These are phyloP conservation scores for Subanguina moxae DNA, from an alignment of 1,140 invertebrate genomes.

Conservation along the genomic window DNA sequence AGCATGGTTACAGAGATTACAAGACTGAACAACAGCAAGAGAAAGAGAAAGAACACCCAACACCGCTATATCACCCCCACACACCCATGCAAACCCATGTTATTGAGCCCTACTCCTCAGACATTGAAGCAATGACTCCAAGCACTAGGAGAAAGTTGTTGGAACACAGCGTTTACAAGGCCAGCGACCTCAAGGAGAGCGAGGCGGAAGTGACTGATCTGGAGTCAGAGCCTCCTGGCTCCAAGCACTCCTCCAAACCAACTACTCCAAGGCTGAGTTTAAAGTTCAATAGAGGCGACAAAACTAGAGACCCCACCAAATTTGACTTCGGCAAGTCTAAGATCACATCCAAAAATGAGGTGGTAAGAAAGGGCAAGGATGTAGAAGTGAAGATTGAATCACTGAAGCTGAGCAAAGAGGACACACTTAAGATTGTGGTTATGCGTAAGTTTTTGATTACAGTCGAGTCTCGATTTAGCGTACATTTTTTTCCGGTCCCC, in stretches of 20 bases:
- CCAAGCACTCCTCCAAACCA: constrained; percentile 39
- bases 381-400: constrained; percentile 57
- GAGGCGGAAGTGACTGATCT: constrained; percentile 24
- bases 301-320: background rate
- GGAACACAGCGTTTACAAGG: constrained; percentile 41
- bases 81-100: constrained; percentile 23
- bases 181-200: constrained; percentile 26
- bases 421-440: constrained; percentile 48
- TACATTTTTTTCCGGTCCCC: no score
- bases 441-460: constrained; percentile 45
- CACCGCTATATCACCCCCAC: background rate
- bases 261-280: constrained; percentile 52
- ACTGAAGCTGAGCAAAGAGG: constrained; percentile 55
- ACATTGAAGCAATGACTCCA: constrained; percentile 44
- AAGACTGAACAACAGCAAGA: background rate
- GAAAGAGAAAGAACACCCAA: background rate
- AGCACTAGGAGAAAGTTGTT: constrained; percentile 29
- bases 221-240: constrained; percentile 39
- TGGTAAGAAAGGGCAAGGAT: constrained; percentile 49
- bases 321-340: constrained; percentile 59
- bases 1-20: constrained; percentile 23
- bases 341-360: constrained; percentile 56
- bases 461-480: no score
- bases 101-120: constrained; percentile 32
- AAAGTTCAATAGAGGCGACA: constrained; percentile 39